These are phyloP conservation scores for Diarsia mendica DNA, from an alignment of 2,888 invertebrate genomes.

Conservation along the genomic window DNA sequence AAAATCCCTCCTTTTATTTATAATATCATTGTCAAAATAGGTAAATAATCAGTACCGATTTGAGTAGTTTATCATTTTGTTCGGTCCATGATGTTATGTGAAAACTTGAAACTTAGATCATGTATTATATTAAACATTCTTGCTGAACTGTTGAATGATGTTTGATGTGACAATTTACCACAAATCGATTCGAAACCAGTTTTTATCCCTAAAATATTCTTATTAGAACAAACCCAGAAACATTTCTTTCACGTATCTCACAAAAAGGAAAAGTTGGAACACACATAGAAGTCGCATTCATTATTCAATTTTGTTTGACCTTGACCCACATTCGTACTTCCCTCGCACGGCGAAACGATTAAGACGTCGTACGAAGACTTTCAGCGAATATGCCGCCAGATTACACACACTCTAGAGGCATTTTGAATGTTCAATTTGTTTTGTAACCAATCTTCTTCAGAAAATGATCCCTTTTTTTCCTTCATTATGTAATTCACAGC, in stretches of 20 bases:
- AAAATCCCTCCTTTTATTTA: neutral
- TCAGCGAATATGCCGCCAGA: constrained; percentile 50
- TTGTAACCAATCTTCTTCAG: constrained; percentile 21
- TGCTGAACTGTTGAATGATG: neutral
- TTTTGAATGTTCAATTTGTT: constrained; percentile 55
- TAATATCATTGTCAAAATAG: too few species aligned
- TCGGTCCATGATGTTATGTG: neutral
- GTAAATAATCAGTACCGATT: neutral
- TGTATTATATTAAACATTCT: neutral
- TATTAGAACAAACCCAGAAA: neutral
- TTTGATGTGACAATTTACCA: neutral
- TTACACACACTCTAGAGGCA: constrained; percentile 42
- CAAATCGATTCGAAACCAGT: neutral
- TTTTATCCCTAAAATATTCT: neutral
- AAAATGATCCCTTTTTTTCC: constrained; percentile 11
- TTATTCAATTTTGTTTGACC: constrained; percentile 64
- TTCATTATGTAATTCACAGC: constrained; percentile 23
- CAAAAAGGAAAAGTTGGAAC: constrained; percentile 39
- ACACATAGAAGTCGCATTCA: constrained; percentile 45
- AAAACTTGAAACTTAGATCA: neutral
- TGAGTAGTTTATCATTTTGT: neutral
- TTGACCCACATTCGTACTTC: constrained; percentile 60
- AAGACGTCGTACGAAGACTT: constrained; percentile 48
- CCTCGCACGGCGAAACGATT: constrained; percentile 47
- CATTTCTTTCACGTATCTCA: neutral